Percentiles rank a stretch among this genome's conserved stretches.
These are phyloP conservation scores for Sepiola atlantica DNA, from an alignment of 2,888 invertebrate species.

Conservation along the genomic window DNA sequence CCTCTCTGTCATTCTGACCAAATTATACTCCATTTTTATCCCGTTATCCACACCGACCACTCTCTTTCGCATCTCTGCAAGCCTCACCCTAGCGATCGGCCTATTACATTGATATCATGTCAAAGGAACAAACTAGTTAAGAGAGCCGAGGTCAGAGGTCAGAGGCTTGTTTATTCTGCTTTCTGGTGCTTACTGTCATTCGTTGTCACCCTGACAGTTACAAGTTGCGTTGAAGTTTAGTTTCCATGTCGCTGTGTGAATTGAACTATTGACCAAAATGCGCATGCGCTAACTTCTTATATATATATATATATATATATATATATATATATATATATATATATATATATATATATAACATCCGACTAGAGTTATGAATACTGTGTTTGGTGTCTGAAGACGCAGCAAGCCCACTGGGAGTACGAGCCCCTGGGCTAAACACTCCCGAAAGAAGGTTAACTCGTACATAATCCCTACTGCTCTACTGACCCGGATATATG, in stretches of 20 bases:
- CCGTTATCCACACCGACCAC: no score
- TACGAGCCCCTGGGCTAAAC: no score
- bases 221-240: background rate
- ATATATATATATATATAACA: background rate
- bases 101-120: slow-evolving; percentile 22
- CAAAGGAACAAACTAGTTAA: slow-evolving; percentile 32
- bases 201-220: background rate
- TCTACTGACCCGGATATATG: no score
- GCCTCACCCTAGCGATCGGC: background rate
- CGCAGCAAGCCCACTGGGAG: no score
- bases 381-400: no score
- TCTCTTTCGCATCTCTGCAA: background rate
- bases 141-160: background rate
- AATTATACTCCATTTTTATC: no score
- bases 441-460: no score
- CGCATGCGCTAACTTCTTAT: background rate
- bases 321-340: background rate
- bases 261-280: background rate
- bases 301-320: background rate
- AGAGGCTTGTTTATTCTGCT: background rate
- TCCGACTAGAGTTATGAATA: no score
- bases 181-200: slow-evolving; percentile 32
- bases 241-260: background rate
- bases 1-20: no score
- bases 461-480: no score